Evolutionary conservation across 2,797 vertebrate species (phyloP).

Genomic region (Pangasius larnaudii): DNA sequence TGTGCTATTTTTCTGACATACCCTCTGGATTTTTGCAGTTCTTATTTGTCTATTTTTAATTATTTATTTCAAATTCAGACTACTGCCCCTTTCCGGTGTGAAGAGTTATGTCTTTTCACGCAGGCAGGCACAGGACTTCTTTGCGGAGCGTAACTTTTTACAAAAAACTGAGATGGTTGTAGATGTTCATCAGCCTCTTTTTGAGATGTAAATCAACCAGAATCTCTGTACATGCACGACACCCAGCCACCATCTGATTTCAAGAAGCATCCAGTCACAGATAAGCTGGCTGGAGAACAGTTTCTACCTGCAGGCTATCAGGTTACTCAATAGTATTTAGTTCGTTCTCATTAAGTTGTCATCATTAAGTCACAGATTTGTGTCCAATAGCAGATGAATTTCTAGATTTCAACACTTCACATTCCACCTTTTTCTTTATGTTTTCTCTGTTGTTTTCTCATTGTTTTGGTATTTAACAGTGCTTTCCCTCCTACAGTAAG

Average conservation of each 20-base stretch:
- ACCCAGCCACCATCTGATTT: not conserved
- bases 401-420: not conserved
- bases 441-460: not conserved
- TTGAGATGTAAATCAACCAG: not conserved
- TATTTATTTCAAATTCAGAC: no score
- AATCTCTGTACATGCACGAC: not conserved
- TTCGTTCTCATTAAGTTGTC: not conserved
- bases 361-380: not conserved
- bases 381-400: not conserved
- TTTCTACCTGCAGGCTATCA: slow-evolving; percentile 5
- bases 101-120: no score
- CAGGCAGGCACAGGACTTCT: no score
- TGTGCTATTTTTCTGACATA: not conserved
- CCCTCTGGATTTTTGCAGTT: not conserved
- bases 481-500: not conserved
- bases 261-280: not conserved
- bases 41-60: not conserved
- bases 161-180: no score
- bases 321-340: not conserved
- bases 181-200: no score
- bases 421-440: not conserved
- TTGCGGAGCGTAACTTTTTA: no score
- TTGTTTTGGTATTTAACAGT: not conserved
- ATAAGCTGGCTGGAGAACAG: not conserved
- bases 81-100: no score